Evolutionary conservation across 2,797 vertebrate genomes (phyloP).

Genomic region (Hipposideros larvatus): DNA sequence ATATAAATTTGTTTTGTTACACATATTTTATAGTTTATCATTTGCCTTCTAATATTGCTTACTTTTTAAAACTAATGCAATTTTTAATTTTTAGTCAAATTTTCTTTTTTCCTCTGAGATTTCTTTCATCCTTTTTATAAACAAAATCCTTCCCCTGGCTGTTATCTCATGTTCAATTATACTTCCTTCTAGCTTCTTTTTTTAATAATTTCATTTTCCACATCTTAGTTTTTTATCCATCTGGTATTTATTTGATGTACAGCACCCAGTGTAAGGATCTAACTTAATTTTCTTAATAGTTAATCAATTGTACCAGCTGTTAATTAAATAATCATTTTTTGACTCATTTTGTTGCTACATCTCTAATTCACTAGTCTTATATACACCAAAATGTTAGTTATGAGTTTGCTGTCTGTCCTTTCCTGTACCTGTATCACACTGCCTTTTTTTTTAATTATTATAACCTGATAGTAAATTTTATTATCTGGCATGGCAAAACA

Average conservation of each 20-base stretch:
- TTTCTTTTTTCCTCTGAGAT: neutral
- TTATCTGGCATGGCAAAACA: neutral
- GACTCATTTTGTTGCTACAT: constrained; percentile 1
- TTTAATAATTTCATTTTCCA: constrained; percentile 25
- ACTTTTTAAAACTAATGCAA: neutral
- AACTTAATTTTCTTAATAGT: constrained; percentile 36
- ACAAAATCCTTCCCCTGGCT: neutral
- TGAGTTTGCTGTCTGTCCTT: neutral
- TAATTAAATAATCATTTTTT: neutral
- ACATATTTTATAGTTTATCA: neutral
- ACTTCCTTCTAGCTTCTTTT: neutral
- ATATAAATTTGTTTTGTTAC: neutral
- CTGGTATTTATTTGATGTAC: neutral
- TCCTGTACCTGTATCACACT: neutral
- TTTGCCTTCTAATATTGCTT: neutral
- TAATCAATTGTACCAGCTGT: neutral
- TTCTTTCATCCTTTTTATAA: neutral
- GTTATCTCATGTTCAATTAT: neutral
- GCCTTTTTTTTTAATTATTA: neutral
- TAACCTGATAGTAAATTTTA: neutral
- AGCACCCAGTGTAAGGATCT: neutral
- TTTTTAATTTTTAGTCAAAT: neutral
- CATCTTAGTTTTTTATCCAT: neutral
- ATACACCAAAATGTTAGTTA: neutral
- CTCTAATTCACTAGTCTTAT: neutral